Evolutionary conservation across 2,797 vertebrate genomes (phyloP).

Genomic region (Oryzias dopingdopingensis): DNA sequence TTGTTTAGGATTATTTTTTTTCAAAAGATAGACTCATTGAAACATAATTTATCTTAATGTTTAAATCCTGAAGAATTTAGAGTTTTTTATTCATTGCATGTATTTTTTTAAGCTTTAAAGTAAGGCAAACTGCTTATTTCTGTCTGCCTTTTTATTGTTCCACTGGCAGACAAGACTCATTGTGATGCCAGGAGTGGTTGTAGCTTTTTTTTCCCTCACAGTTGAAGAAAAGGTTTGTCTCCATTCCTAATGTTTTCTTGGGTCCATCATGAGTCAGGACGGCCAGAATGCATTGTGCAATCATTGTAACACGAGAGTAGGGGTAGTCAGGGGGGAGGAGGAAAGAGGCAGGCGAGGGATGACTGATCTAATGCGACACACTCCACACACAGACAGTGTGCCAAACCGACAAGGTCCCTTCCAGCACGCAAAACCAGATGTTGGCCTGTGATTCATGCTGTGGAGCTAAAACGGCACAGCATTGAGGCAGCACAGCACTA

Average conservation of each 20-base stretch:
- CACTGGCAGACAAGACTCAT: constrained; percentile 45
- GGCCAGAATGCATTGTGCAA: constrained; percentile 74
- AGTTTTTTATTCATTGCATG: constrained; percentile 19
- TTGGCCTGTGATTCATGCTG: constrained; percentile 68
- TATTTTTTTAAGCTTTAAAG: constrained; percentile 17
- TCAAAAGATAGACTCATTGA: no score
- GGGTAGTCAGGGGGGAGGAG: constrained; percentile 40
- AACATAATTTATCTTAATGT: no score
- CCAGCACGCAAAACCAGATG: constrained; percentile 73
- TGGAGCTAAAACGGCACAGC: constrained; percentile 32
- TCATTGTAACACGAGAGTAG: constrained; percentile 67
- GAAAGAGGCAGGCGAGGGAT: constrained; percentile 45
- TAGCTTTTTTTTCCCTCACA: constrained; percentile 23
- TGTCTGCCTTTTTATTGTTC: constrained; percentile 44
- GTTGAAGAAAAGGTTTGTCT: constrained; percentile 55
- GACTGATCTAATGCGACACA: constrained; percentile 68
- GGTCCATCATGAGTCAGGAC: constrained; percentile 36
- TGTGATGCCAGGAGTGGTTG: constrained; percentile 48
- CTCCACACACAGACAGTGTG: constrained; percentile 62
- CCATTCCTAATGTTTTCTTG: constrained; percentile 44
- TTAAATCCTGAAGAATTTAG: constrained; percentile 6
- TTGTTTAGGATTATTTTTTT: no score
- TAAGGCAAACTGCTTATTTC: constrained; percentile 52
- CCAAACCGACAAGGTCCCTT: constrained; percentile 68
- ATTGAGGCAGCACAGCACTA: constrained; percentile 44